Evolutionary conservation across 2,888 invertebrate species (phyloP).

Genomic region (Dynastes tityus): DNA sequence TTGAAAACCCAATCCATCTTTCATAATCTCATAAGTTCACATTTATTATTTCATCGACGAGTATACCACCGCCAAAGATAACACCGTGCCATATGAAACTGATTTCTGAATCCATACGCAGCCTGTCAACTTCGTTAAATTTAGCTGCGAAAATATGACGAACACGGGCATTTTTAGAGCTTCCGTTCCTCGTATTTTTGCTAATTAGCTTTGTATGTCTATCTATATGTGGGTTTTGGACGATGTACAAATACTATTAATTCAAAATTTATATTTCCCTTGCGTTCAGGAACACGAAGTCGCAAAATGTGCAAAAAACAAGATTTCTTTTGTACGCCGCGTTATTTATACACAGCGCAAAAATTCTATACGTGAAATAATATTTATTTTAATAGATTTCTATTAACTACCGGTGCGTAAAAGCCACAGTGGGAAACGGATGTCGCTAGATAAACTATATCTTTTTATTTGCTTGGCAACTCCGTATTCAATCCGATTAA

Average conservation of each 20-base stretch:
- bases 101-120: no score
- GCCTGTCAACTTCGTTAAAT: neutral
- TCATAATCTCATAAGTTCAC: no score
- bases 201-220: conserved; percentile 1
- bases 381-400: no score
- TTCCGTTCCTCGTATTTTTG: conserved; percentile 13
- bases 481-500: neutral
- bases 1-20: no score
- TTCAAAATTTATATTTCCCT: conserved; percentile 9
- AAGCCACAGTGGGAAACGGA: conserved; percentile 1
- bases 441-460: conserved; percentile 4
- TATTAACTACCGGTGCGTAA: neutral
- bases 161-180: neutral
- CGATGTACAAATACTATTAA: conserved; percentile 2
- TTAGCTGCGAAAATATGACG: conserved; percentile 1
- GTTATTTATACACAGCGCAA: no score
- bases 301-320: neutral
- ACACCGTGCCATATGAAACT: no score
- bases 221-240: neutral
- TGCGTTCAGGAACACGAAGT: neutral
- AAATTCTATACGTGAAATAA: no score
- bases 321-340: no score
- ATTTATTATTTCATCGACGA: no score
- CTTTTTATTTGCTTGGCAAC: neutral
- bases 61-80: no score